Conservation (phyloP, 2,888 invertebrate species). For the Griposia aprilina region DNA sequence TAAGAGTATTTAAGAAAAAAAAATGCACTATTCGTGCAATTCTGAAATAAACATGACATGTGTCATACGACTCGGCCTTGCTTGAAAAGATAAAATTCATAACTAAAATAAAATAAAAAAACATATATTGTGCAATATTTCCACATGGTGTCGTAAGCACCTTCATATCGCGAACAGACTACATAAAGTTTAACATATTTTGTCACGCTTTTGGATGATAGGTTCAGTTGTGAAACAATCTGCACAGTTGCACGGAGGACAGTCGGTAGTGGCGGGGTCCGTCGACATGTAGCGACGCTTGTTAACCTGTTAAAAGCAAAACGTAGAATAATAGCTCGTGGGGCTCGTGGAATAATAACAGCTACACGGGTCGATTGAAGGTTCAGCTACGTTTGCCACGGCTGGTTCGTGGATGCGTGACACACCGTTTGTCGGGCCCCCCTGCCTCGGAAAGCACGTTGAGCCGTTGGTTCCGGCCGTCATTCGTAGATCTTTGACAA, state of each 20-base stretch:
- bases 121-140: not conserved
- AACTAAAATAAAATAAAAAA: too few species aligned
- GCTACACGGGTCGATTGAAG: too few species aligned
- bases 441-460: not conserved
- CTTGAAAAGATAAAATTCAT: not conserved
- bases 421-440: not conserved
- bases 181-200: not conserved
- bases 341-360: not conserved
- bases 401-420: not conserved
- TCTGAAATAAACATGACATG: not conserved
- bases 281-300: not conserved
- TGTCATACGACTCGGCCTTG: not conserved
- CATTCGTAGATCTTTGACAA: not conserved
- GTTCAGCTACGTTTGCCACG: not conserved
- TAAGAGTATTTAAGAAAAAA: not conserved
- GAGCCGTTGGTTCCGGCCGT: too few species aligned
- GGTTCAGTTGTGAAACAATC: not conserved
- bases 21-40: not conserved
- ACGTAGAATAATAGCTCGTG: not conserved
- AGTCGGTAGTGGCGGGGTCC: rapidly evolving
- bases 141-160: not conserved
- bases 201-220: rapidly evolving
- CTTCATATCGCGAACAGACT: not conserved
- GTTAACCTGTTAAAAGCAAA: not conserved
- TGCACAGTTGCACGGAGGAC: slow-evolving; percentile 10